These are phyloP conservation scores for Gallinago nigripennis DNA, from an alignment of 2,797 vertebrate genomes.

Conservation along the genomic window DNA sequence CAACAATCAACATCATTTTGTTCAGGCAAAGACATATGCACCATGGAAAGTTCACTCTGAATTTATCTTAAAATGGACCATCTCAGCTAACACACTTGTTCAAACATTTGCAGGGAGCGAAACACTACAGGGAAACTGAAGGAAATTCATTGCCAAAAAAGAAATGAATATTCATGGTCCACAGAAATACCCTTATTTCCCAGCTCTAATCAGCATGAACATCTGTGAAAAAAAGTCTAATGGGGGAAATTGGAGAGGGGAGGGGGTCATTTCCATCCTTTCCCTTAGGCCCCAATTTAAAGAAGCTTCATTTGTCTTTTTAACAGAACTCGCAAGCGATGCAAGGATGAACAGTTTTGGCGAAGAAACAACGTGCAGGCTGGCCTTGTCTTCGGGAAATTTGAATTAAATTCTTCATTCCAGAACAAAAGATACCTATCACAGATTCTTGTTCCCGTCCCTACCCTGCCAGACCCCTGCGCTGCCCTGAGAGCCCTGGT, in stretches of 20 bases:
- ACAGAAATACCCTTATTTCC: constrained; percentile 44
- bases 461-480: background rate
- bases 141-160: constrained; percentile 39
- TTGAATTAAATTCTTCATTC: background rate
- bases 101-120: background rate
- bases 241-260: constrained; percentile 19
- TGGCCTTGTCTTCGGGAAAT: constrained; percentile 2
- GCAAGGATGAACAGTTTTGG: background rate
- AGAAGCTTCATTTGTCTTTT: constrained; percentile 29
- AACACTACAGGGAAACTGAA: constrained; percentile 31
- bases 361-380: background rate
- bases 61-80: background rate
- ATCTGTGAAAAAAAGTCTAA: constrained; percentile 53
- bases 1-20: background rate
- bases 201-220: constrained; percentile 49
- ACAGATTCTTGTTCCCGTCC: background rate
- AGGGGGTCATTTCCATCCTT: constrained; percentile 1
- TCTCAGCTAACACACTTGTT: background rate
- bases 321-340: background rate
- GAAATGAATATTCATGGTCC: constrained; percentile 61
- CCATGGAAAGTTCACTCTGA: background rate
- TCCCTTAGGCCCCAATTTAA: constrained; percentile 22
- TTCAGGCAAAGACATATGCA: background rate
- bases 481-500: background rate
- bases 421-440: background rate